Base-by-base conservation (phyloP, 2,888 invertebrate species). In the Tortrix viridana region DNA sequence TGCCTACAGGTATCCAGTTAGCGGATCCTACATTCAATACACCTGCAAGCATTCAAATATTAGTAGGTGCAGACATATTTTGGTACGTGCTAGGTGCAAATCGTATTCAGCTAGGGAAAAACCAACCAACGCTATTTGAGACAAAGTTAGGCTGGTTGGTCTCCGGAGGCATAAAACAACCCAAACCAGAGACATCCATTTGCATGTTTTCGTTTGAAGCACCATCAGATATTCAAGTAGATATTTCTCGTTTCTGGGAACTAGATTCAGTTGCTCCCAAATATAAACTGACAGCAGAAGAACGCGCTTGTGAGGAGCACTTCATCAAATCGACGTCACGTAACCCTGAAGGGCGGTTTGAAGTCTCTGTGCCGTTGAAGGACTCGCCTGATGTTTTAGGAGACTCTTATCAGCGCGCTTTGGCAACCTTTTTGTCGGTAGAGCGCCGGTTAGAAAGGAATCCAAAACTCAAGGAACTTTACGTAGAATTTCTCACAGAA, bases 21-120 rank as follows among this genome's bases (percentile, higher is more conserved):
- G 54, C 44, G 6, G 54, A 54, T 26, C 54, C 54, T 5, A 26
- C 44, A 44, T 54, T 54, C 14, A 44, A 54, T 26, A 23, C 23
- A 23, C 53, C 53, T 6, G 22, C 53, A 16, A n/a, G n/a, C 4
- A 43, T 53, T 1, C 41, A 53, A 9, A 43, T 43, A n/a, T 18
- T 53, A 23, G 19, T 43, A 4, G 43, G 43, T 16, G 46, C 46
- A 19, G 46, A 46, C 18, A 2, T 46, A 14, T 46, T 46, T 46
- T 46, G 46, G 46, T 3, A 19, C 9, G 20, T 46, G 12, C 20
- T 46, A 9, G 20, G 23, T 23, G 5, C 23, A 6, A 23, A 23
- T 23, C 23, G 23, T 7, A 23, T 23, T 23, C 6, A 23, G 6
- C 7, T 46, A 46, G 46, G 46, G 7, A 46, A 46, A 19, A 20